Percentiles rank a stretch among this genome's conserved stretches.
Evolutionary conservation across 2,113 vertebrate genomes (phyloP).

Genomic region (Artemisiospiza belli): DNA sequence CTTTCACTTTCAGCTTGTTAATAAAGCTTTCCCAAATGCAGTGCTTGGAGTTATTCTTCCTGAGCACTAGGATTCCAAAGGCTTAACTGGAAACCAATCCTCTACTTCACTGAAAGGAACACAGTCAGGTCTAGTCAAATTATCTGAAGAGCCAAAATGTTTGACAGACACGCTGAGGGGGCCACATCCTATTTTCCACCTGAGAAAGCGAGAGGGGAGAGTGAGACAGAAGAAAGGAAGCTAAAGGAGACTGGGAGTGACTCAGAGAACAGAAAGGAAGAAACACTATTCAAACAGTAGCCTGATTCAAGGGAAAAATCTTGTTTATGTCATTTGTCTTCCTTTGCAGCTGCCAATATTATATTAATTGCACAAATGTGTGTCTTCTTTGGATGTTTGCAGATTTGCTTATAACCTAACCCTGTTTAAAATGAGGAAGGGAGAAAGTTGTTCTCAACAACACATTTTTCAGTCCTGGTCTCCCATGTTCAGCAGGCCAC

Average conservation of each 20-base stretch:
- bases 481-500: neutral
- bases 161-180: neutral
- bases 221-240: neutral
- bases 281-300: neutral
- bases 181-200: constrained; percentile 6
- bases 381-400: neutral
- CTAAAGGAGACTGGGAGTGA: neutral
- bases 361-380: neutral
- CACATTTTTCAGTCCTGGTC: neutral
- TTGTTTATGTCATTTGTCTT: neutral
- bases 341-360: neutral
- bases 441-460: neutral
- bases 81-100: constrained; percentile 51
- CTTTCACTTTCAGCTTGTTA: constrained; percentile 72
- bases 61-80: constrained; percentile 47
- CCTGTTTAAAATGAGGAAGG: neutral
- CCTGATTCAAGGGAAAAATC: neutral
- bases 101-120: constrained; percentile 8
- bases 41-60: constrained; percentile 35
- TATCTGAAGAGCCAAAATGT: constrained; percentile 43
- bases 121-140: constrained; percentile 8
- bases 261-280: neutral
- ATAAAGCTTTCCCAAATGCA: constrained; percentile 65
- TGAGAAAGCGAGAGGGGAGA: neutral
- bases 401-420: constrained; percentile 43